phyloP scores from a whole-genome alignment of 2,888 invertebrate species.

The Pachydiplax longipennis region DNA sequence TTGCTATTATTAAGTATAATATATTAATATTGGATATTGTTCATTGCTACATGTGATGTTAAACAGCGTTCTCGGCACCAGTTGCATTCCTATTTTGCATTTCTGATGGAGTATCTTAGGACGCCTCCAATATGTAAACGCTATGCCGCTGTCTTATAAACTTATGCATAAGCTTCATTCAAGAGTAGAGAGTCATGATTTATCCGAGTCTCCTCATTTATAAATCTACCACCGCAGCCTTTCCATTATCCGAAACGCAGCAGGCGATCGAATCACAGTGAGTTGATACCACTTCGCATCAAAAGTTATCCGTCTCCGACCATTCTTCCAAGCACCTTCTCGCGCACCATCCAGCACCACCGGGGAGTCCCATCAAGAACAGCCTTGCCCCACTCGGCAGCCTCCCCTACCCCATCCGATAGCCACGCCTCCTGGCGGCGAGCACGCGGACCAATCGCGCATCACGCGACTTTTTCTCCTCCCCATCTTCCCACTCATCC shows the following conservation, averaged over 20 bases:
- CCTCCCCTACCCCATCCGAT: neutral
- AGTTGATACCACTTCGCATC: neutral
- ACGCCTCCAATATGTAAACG: neutral
- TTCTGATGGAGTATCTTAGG: neutral
- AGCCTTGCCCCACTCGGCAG: neutral
- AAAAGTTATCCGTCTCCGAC: neutral
- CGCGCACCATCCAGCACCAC: neutral
- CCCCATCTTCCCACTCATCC: neutral
- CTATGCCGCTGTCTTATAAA: neutral
- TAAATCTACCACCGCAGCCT: neutral
- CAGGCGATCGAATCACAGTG: neutral
- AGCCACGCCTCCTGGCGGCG: neutral
- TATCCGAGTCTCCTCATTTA: neutral
- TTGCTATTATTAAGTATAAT: no score
- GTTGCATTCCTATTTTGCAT: neutral
- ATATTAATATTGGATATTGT: no score
- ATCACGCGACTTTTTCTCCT: neutral
- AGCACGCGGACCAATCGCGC: neutral
- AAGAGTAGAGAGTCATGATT: neutral
- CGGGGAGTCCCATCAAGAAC: neutral
- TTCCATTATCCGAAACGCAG: neutral
- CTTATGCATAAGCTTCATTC: neutral
- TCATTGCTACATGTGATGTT: no score
- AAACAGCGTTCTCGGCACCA: no score
- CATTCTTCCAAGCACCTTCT: neutral